Base-by-base conservation (phyloP, 2,797 vertebrate species). In the Gobio occitaniae region DNA sequence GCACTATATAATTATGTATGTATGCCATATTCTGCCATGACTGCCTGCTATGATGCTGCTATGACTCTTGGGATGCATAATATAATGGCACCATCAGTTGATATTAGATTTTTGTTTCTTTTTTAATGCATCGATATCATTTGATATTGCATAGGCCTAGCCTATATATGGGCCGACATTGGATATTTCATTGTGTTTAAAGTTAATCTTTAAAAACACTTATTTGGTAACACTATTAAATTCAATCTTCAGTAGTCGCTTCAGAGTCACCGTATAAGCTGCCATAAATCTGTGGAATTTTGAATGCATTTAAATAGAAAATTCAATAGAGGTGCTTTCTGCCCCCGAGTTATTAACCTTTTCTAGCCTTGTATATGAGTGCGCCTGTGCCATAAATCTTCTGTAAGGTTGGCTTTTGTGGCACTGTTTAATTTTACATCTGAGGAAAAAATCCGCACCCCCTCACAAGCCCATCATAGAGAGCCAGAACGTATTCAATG, bases 401-500 rank as follows among this genome's bases (percentile, higher is more conserved):
- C 47, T 68, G 48, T 54, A 68, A 72, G 11, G 54, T 63, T 63
- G 52, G 16, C 29, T 63, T 84, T 61, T 68, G 19, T 29, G 44
- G 48, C 68, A 59, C 59, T n/a, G 54, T 47, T 75, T 38, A 86
- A 78, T 82, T 80, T 63, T 17, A 16, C 68, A 16, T 68, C n/a
- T 69, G 38, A 78, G n/a, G n/a, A 74, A 47, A 74, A 44, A 25
- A 44, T 80, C 69, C n/a, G 10, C 25, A 66, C 65, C 50, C 44
- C 56, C 82, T 68, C 72, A 65, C 44, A 65, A 75, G 41, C 50
- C 66, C 52, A 65, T 71, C 54, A 59, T 50, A 72, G 21, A 65
- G 72, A 50, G 65, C 15, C 10, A 61, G 66, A 69, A n/a, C 36
- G 38, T 38, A 87, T 68, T 72, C 41, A 56, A 59, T 66, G 54